Base-by-base conservation (phyloP, 2,113 vertebrate species). In the Nyctereutes procyonoides region DNA sequence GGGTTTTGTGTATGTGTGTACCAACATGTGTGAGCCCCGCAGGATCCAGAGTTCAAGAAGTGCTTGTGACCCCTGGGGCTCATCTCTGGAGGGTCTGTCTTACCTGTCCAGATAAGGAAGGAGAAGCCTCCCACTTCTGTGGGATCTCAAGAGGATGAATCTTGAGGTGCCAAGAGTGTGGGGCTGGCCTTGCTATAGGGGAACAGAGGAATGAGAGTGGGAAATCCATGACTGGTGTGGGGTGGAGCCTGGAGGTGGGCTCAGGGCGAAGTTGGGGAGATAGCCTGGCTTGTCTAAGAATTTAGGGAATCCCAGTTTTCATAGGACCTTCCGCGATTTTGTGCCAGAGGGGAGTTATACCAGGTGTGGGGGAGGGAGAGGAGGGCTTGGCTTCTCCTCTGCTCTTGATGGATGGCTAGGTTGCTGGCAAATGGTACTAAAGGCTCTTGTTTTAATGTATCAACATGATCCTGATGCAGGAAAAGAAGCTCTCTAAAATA, bases 271-370 rank as follows among this genome's bases (percentile, higher is more conserved):
- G 65, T 26, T n/a, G 16, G 55, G 51, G 62, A 48, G 93, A 92
- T 73, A 92, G n/a, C 4, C 24, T 85, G 71, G 63, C 35, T 93
- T 71, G 11, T 79, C 74, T 53, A 97, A 56, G 67, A 84, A n/a
- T 81, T 43, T 95, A 65, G 69, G 84, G 79, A 69, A 20, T 5
- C 15, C 19, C 22, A 20, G 30, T 58, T 93, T 77, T 88, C 60
- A 55, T 5, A 91, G 76, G 88, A 89, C 5, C 35, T 73, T 90
- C 20, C 24, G 30, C 58, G 48, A 69, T 67, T 53, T 95, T 63
- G 35, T 73, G 60, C 81, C 79, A 95, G 43, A 84, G 55, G 38
- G 62, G 84, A 94, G 56, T 14, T 22, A 69, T 20, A 35, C 7
- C 11, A 94, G 91, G 71, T 73, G n/a, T 94, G 5, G 1, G 1